Percentiles rank a stretch among this genome's conserved stretches.
phyloP scores from a whole-genome alignment of 2,888 invertebrate genomes.

The Pediacus dermestoides region DNA sequence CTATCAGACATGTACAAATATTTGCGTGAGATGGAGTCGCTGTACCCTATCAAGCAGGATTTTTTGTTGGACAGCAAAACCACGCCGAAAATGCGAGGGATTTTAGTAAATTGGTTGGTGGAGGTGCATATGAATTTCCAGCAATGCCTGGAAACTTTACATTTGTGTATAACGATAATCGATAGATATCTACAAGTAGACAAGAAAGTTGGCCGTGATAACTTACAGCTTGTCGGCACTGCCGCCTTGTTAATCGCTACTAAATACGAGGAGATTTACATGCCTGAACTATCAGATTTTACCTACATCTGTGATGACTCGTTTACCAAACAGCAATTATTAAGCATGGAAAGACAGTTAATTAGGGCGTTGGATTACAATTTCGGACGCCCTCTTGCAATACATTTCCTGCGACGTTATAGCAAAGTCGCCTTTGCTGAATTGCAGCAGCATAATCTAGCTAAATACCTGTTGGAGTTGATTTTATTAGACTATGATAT shows the following conservation, averaged over 20 bases:
- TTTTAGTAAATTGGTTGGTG: constrained; percentile 91
- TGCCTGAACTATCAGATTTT: constrained; percentile 84
- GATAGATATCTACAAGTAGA: constrained; percentile 84
- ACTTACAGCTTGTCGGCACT: constrained; percentile 83
- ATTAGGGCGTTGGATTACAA: constrained; percentile 73
- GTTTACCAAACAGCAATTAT: constrained; percentile 73
- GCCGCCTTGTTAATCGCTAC: constrained; percentile 86
- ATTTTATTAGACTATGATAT: constrained; percentile 76
- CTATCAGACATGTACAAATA: constrained; percentile 87
- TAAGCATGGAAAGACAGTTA: constrained; percentile 79
- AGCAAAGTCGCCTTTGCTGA: constrained; percentile 61
- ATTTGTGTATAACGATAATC: constrained; percentile 80
- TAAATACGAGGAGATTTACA: constrained; percentile 93
- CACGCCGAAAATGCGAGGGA: constrained; percentile 81
- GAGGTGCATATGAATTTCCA: constrained; percentile 87
- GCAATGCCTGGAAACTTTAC: constrained; percentile 82
- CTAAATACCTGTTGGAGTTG: constrained; percentile 91
- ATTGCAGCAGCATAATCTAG: constrained; percentile 49
- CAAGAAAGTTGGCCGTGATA: constrained; percentile 37
- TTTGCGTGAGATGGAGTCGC: constrained; percentile 69
- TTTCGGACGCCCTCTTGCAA: constrained; percentile 80
- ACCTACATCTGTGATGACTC: constrained; percentile 87
- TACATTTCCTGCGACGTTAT: constrained; percentile 83
- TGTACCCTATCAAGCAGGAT: constrained; percentile 61
- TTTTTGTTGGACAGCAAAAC: constrained; percentile 70